Evolutionary conservation across 2,888 invertebrate genomes (phyloP), one percentile per base, ranked within the genome.

Genomic region (Brachypterus glaber): DNA sequence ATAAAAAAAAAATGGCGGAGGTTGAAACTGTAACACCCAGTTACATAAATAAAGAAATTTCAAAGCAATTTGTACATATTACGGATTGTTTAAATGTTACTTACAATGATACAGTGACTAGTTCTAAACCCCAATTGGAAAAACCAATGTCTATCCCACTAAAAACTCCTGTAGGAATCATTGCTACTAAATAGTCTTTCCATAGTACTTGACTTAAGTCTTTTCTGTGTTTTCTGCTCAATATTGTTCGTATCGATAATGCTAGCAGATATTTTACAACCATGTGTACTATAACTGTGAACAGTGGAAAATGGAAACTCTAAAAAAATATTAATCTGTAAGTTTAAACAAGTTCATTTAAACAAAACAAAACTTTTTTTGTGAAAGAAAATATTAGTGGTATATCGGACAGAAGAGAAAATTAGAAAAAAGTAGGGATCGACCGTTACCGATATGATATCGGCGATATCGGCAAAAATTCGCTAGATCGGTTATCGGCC

Each of bases 81-180:
- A 35, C 34, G 14, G 13, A 17, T 27, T 25, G 8, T n/a, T 31
- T 12, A 14, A 17, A 16, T 24, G 44, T 17, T 36, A 72, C 76
- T 71, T 69, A 91, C 70, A 97, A 70, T 2, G 93, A 93, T 47
- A 98, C 82, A 11, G 91, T 90, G 33, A 97, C 91, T 51, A 93
- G 76, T 57, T 91, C 91, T 41, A 98, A 74, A 9, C 93, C 95
- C 97, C 97, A 98, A 65, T 96, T 96, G 2, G 96, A 97, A 60
- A 98, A 83, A 3, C 93, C 93, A 52, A 98, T 93, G 60, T 99
- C 98, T 37, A 98, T 76, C 2, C 93, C 93, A 60, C 95, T 93
- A 37, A 92, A 89, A 27, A 96, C 68, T 3, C 96, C 97, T 39
- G 88, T 81, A 2, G 86, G 83, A 0, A 81, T 84, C 39, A 96